Evolutionary conservation across 2,888 invertebrate species (phyloP).

Genomic region (Ornithoptera alexandrae): DNA sequence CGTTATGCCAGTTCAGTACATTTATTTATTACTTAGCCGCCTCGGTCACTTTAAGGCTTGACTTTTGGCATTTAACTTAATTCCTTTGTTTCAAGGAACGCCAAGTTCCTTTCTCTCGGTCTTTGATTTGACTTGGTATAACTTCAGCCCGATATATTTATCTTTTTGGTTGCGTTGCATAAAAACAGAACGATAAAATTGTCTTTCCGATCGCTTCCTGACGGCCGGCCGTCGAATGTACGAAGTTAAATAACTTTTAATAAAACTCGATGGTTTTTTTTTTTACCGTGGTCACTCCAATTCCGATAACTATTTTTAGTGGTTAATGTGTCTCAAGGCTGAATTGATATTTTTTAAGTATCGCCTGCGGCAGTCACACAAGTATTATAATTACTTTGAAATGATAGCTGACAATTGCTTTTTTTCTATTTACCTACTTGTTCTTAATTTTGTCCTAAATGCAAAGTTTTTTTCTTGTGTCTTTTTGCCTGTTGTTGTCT

Average conservation of each 20-base stretch:
- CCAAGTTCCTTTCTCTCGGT: slow-evolving; percentile 28
- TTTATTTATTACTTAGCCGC: slow-evolving; percentile 21
- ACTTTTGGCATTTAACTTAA: slow-evolving; percentile 19
- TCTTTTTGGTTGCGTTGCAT: neutral
- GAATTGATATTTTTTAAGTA: slow-evolving; percentile 30
- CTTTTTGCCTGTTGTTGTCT: neutral
- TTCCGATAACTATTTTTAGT: slow-evolving; percentile 41
- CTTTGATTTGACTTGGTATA: slow-evolving; percentile 18
- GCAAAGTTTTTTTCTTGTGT: neutral
- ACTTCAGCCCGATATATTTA: slow-evolving; percentile 21
- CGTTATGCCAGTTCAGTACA: neutral
- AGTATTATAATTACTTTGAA: slow-evolving; percentile 36
- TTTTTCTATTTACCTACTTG: neutral
- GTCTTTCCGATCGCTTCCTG: slow-evolving; percentile 2
- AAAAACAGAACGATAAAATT: neutral
- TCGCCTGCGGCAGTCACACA: slow-evolving; percentile 36
- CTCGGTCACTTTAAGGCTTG: slow-evolving; percentile 13
- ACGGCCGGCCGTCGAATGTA: slow-evolving; percentile 8
- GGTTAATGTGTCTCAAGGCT: slow-evolving; percentile 41
- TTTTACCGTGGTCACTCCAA: slow-evolving; percentile 37
- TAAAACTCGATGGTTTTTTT: slow-evolving; percentile 34
- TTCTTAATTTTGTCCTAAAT: neutral
- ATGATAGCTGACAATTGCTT: neutral
- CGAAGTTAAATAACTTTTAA: slow-evolving; percentile 8
- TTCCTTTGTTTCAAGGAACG: slow-evolving; percentile 27